Conservation (phyloP, 2,888 invertebrate genomes). For the Cheilosia vernalis region DNA sequence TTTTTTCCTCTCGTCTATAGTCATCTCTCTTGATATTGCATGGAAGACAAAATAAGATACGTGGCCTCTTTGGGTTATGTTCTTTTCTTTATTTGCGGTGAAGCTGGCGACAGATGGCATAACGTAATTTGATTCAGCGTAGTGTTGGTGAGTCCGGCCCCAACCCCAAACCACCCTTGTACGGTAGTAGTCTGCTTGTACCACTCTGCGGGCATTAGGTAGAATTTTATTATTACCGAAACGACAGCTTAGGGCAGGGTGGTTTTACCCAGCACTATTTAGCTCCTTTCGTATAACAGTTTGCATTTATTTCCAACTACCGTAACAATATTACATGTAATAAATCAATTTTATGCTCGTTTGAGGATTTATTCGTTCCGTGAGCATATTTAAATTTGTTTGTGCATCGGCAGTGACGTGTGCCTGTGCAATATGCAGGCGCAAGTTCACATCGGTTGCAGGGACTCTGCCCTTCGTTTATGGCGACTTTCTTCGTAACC, state of each 20-base stretch:
- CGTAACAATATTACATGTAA: slow-evolving; percentile 62
- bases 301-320: slow-evolving; percentile 72
- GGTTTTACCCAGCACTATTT: slow-evolving; percentile 40
- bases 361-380: slow-evolving; percentile 51
- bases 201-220: slow-evolving; percentile 37
- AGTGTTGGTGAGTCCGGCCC: slow-evolving; percentile 42
- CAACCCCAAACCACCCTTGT: slow-evolving; percentile 36
- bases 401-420: not conserved
- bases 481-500: no score
- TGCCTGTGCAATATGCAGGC: not conserved
- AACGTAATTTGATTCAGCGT: slow-evolving; percentile 72
- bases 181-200: slow-evolving; percentile 28
- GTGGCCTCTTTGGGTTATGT: slow-evolving; percentile 71
- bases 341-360: slow-evolving; percentile 68
- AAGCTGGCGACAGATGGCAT: slow-evolving; percentile 73
- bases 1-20: slow-evolving; percentile 53
- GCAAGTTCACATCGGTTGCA: not conserved
- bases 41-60: slow-evolving; percentile 72
- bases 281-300: slow-evolving; percentile 61
- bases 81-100: slow-evolving; percentile 73
- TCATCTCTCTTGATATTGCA: slow-evolving; percentile 65
- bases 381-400: slow-evolving; percentile 46
- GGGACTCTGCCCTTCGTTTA: no score
- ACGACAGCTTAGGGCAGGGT: slow-evolving; percentile 3
- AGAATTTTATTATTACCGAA: slow-evolving; percentile 52